These are phyloP conservation scores for Sminthopsis crassicaudata DNA, from an alignment of 2,113 vertebrate genomes.

Conservation along the genomic window DNA sequence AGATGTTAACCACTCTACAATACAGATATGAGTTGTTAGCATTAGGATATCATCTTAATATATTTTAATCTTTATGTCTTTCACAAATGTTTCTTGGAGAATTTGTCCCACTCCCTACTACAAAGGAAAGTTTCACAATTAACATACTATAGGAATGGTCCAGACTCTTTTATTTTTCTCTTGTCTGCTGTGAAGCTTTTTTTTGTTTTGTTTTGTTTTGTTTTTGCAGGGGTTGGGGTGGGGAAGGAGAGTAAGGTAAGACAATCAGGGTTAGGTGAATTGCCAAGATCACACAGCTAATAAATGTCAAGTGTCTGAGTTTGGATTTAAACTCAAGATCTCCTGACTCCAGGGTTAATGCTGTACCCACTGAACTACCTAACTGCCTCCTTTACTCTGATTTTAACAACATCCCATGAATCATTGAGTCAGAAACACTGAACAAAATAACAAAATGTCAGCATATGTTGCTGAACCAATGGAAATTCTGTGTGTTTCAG, in stretches of 20 bases:
- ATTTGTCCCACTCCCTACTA: no score
- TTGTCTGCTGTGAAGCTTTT: no score
- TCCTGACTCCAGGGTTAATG: no score
- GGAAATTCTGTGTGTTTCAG: neutral
- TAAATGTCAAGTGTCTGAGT: no score
- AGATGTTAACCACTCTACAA: neutral
- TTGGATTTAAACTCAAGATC: no score
- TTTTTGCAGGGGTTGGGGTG: no score
- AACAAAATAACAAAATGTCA: neutral
- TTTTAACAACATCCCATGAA: neutral
- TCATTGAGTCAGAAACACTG: neutral
- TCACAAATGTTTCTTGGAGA: neutral
- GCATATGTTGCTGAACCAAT: neutral
- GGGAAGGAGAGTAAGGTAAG: no score
- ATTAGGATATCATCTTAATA: neutral
- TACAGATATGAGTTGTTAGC: neutral
- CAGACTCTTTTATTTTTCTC: neutral
- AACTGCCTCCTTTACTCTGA: no score
- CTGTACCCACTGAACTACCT: no score
- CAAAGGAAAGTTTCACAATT: neutral
- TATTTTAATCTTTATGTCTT: neutral
- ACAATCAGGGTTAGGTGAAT: no score
- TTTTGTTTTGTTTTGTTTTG: no score
- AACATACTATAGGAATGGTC: neutral
- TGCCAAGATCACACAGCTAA: no score